Evolutionary conservation across 2,888 invertebrate genomes (phyloP).

Genomic region (Pachydiplax longipennis): DNA sequence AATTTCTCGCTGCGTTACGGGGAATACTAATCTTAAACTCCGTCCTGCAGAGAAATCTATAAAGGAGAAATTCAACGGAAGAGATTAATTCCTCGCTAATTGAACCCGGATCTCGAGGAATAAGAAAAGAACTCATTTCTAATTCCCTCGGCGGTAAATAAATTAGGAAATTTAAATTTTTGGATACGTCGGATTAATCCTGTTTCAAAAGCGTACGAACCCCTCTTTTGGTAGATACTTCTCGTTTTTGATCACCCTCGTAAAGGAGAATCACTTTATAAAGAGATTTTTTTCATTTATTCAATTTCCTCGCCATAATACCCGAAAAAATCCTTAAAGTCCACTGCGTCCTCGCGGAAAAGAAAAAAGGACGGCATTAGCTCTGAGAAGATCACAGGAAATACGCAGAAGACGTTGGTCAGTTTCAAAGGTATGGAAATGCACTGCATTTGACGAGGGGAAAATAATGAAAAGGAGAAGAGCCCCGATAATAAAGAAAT

Average conservation of each 20-base stretch:
- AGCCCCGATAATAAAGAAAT: background rate
- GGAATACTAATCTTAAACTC: no score
- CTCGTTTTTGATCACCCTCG: background rate
- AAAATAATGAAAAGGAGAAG: background rate
- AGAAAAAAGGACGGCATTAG: background rate
- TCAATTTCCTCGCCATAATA: background rate
- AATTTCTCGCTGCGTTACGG: no score
- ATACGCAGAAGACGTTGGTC: background rate
- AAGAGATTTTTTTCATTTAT: background rate
- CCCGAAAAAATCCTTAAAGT: background rate
- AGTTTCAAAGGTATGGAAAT: background rate
- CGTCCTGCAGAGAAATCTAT: no score
- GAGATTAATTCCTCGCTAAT: no score
- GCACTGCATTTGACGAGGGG: background rate
- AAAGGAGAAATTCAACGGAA: no score
- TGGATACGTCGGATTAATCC: no score
- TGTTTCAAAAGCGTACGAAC: no score
- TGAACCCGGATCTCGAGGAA: no score
- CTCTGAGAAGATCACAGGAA: background rate
- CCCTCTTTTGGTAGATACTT: no score
- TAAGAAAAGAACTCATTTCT: no score
- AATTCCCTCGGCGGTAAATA: no score
- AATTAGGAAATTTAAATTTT: no score
- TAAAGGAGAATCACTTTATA: background rate
- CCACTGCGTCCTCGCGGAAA: background rate